Conservation (phyloP, 2,797 vertebrate genomes). For the Tragelaphus oryx region DNA sequence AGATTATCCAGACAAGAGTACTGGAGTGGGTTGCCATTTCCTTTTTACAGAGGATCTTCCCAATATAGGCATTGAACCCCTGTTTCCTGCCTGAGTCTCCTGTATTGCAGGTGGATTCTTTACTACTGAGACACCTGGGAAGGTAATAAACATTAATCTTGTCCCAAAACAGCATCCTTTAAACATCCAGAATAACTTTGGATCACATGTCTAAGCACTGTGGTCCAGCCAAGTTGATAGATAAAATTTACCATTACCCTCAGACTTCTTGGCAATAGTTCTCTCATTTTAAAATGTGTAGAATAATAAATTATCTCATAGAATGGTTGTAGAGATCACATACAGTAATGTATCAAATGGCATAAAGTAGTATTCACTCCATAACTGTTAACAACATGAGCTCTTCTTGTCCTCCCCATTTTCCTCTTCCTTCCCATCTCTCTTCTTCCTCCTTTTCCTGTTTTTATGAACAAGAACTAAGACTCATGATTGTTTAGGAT, state of each 20-base stretch:
- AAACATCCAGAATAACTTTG: neutral
- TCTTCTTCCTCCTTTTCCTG: neutral
- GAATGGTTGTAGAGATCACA: neutral
- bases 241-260: neutral
- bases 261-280: neutral
- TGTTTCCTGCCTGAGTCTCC: neutral
- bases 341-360: neutral
- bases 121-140: neutral
- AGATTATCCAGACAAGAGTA: neutral
- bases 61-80: neutral
- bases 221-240: neutral
- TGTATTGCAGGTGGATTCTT: neutral
- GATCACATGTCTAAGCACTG: neutral
- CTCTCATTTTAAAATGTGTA: slow-evolving; percentile 3
- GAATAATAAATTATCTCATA: neutral
- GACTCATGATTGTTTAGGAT: neutral
- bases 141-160: neutral
- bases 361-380: neutral
- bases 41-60: neutral
- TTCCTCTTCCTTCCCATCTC: neutral
- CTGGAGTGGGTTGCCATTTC: neutral
- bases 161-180: neutral
- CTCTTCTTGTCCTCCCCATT: neutral
- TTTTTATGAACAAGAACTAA: neutral
- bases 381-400: neutral